Conservation (phyloP, 2,113 vertebrate genomes). For the Aix galericulata region DNA sequence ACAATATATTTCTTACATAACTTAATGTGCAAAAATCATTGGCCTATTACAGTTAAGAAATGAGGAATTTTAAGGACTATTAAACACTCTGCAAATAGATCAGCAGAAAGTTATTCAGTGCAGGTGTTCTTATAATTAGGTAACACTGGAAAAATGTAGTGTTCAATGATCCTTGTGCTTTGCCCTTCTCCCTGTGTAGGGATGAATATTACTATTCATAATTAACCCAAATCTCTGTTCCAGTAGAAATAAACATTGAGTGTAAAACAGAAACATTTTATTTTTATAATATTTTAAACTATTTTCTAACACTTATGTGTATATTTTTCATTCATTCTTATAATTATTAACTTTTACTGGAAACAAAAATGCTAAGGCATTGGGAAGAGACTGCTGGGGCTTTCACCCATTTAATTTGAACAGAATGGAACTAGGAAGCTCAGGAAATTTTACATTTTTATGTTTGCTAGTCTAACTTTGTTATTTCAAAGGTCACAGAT, state of each 20-base stretch:
- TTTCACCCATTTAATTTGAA: background rate
- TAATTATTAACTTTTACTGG: background rate
- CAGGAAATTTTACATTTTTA: background rate
- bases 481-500: background rate
- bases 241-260: background rate
- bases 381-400: background rate
- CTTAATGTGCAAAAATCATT: conserved; percentile 50
- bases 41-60: conserved; percentile 63
- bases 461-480: background rate
- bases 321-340: background rate
- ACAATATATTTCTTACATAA: conserved; percentile 9
- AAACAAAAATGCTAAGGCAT: background rate
- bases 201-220: conserved; percentile 14
- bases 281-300: background rate
- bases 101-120: conserved; percentile 68
- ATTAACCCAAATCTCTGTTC: background rate
- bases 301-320: background rate
- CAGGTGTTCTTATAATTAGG: conserved; percentile 80
- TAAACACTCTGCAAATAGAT: conserved; percentile 77
- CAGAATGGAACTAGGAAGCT: background rate
- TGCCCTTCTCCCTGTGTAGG: conserved; percentile 33
- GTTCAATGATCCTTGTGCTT: conserved; percentile 73
- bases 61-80: conserved; percentile 76
- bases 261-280: background rate
- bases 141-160: conserved; percentile 65